Percentiles rank a stretch among this genome's conserved stretches.
Evolutionary conservation across 2,888 invertebrate genomes (phyloP).

Genomic region (Crematogaster levior): DNA sequence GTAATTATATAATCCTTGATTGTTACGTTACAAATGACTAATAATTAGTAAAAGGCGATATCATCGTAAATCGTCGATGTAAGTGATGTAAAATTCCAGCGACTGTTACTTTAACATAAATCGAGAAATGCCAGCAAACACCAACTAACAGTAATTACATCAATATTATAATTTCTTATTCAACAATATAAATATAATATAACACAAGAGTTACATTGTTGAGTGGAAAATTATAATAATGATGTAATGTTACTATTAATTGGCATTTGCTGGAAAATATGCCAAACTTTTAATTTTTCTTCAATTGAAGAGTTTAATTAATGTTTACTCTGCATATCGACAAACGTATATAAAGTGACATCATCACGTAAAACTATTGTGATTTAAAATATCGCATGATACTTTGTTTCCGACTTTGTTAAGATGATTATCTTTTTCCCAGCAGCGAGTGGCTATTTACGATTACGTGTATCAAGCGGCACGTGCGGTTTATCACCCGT

Average conservation of each 20-base stretch:
- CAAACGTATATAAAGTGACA: neutral
- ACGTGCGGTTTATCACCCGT: constrained; percentile 19
- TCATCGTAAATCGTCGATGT: neutral
- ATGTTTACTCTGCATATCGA: neutral
- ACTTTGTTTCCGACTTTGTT: neutral
- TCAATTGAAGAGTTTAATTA: neutral
- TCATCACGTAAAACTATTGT: neutral
- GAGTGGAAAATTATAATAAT: no score
- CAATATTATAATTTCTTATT: no score
- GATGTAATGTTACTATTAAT: no score
- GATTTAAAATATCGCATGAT: neutral
- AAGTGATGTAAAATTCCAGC: neutral
- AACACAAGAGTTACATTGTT: no score
- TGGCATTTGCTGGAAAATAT: no score
- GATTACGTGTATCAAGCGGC: constrained; percentile 23
- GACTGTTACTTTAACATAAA: neutral
- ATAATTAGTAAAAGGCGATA: neutral
- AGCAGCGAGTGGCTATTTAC: constrained; percentile 15
- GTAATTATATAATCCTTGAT: neutral
- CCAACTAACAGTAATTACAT: no score
- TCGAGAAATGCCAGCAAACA: neutral
- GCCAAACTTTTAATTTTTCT: neutral
- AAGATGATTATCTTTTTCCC: constrained; percentile 22
- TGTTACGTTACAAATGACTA: neutral
- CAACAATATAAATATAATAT: no score